Conservation (phyloP, 2,888 invertebrate genomes). For the Tortricodes alternella region DNA sequence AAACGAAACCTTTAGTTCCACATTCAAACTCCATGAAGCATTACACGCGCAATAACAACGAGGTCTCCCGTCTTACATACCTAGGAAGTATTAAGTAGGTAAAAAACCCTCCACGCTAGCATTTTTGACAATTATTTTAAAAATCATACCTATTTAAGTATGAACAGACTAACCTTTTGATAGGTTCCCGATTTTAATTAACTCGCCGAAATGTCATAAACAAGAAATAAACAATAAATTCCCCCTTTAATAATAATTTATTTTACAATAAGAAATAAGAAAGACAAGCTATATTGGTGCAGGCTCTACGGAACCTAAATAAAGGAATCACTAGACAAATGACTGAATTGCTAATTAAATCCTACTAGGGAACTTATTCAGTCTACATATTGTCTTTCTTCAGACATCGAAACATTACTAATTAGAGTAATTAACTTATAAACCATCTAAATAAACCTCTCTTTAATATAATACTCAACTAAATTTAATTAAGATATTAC, state of each 20-base stretch:
- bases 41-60: slow-evolving; percentile 56
- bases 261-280: slow-evolving; percentile 59
- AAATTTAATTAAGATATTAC: slow-evolving; percentile 60
- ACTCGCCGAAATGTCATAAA: slow-evolving; percentile 46
- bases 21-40: slow-evolving; percentile 33
- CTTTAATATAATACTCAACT: slow-evolving; percentile 66
- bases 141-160: slow-evolving; percentile 26
- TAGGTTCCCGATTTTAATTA: slow-evolving; percentile 48
- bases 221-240: slow-evolving; percentile 59
- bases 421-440: slow-evolving; percentile 36
- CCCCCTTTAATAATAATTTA: slow-evolving; percentile 66
- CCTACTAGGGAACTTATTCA: slow-evolving; percentile 72
- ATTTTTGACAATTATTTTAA: slow-evolving; percentile 57
- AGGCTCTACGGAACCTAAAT: slow-evolving; percentile 54
- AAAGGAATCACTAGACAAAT: slow-evolving; percentile 58
- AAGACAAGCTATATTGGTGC: slow-evolving; percentile 45
- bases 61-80: slow-evolving; percentile 60
- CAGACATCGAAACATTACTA: slow-evolving; percentile 71
- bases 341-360: slow-evolving; percentile 43
- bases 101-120: slow-evolving; percentile 66
- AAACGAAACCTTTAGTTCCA: too few species aligned
- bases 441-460: slow-evolving; percentile 33
- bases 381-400: slow-evolving; percentile 78
- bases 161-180: slow-evolving; percentile 61
- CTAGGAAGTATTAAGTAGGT: slow-evolving; percentile 68